Evolutionary conservation across 64 coral and sea anemone species (phyloP), one percentile per base, ranked within the genome.

Genomic region (Acropora yongei): DNA sequence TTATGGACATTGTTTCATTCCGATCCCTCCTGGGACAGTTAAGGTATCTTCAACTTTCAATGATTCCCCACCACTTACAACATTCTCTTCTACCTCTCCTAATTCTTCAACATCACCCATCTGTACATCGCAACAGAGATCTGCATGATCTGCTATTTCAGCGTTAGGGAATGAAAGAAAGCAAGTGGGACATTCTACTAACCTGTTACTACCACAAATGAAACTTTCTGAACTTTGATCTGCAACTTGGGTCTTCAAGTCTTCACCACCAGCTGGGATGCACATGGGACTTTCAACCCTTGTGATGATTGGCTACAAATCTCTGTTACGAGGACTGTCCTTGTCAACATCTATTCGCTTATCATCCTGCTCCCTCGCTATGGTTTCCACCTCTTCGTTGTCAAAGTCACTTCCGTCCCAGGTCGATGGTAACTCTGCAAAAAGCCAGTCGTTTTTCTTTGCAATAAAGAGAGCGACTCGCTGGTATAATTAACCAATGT

Each of bases 381-480:
- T 30, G 30, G 30, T 30, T 30, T 30, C 30, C 30, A 30, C 30
- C 30, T 30, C 30, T 30, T 30, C 61, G 8, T 92, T 68, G 57
- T 92, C 80, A 18, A 60, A 72, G 16, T 78, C 90, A 16, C 57
- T 44, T 6, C 42, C 68, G 69, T 91, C 80, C 57, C 77, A 79
- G 10, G 78, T 86, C n/a, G 76, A 53, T 3, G 90, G 80, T 42
- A 86, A 11, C 50, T 85, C 69, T 5, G 90, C 61, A 51, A 86
- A 78, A 0, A 92, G 44, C 80, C 61, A 95, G 83, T 95, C 93
- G 4, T 44, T 79, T 41, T 86, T 90, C 4, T 47, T 75, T 7
- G 80, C 88, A 74, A 94, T 89, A 57, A 83, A 94, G 51, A 94
- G 72, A 77, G 87, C 86, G 39, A 94, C 68, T 30, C 80, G 51